These are phyloP conservation scores for Sinocyclocheilus rhinocerous DNA, from an alignment of 2,113 vertebrate genomes.

Conservation along the genomic window DNA sequence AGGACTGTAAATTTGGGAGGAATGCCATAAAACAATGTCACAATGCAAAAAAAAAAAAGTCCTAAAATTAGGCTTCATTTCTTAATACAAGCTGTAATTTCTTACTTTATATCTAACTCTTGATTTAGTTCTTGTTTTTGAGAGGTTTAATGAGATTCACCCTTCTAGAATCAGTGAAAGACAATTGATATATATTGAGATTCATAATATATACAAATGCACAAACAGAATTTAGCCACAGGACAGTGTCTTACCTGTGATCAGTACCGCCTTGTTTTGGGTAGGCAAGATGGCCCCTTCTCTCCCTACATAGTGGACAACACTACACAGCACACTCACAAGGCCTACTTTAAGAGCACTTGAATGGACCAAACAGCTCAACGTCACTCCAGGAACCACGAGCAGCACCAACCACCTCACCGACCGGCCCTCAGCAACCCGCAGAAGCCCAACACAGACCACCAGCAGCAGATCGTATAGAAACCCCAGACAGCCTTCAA, in stretches of 20 bases:
- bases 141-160: neutral
- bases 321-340: conserved; percentile 40
- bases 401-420: neutral
- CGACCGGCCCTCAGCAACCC: neutral
- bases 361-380: neutral
- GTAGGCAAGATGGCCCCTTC: conserved; percentile 31
- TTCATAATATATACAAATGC: neutral
- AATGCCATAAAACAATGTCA: neutral
- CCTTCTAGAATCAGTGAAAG: neutral
- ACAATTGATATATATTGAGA: neutral
- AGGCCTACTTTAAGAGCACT: neutral
- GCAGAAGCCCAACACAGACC: neutral
- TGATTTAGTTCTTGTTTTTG: neutral
- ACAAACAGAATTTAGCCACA: neutral
- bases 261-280: conserved; percentile 54
- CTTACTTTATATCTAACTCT: neutral
- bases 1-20: too few species aligned
- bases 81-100: neutral
- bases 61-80: neutral
- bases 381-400: neutral
- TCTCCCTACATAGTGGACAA: neutral
- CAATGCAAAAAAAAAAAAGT: neutral
- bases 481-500: neutral
- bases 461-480: conserved; percentile 1
- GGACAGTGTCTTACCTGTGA: conserved; percentile 64